Percentiles rank a stretch among this genome's conserved stretches.
Conservation (phyloP, 1,140 invertebrate species). For the Bradysia coprophila region DNA sequence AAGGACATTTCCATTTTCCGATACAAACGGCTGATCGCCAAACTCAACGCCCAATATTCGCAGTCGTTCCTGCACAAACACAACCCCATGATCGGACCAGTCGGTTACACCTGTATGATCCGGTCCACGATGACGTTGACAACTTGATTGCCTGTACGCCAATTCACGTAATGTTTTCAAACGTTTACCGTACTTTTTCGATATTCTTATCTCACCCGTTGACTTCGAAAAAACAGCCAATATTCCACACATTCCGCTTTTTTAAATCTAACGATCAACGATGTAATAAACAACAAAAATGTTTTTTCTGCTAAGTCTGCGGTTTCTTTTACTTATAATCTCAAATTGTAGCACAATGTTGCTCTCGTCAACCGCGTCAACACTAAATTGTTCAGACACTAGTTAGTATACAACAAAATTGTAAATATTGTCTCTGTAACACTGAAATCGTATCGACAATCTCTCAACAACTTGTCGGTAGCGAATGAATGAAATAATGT, state of each 20-base stretch:
- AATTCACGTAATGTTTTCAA: conserved; percentile 15
- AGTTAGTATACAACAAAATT: no score
- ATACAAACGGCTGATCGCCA: conserved; percentile 19
- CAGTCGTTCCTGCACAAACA: conserved; percentile 18
- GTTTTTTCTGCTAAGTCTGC: no score
- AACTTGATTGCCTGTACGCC: conserved; percentile 18
- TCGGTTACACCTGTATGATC: conserved; percentile 19
- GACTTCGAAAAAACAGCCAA: conserved; percentile 20
- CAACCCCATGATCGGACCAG: conserved; percentile 15
- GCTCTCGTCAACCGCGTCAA: no score
- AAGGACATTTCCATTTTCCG: conserved; percentile 12
- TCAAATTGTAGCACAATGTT: no score
- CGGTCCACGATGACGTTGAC: conserved; percentile 21
- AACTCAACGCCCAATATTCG: conserved; percentile 14
- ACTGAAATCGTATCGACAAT: no score
- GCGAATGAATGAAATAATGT: no score
- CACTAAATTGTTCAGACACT: no score
- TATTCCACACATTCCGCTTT: conserved; percentile 24
- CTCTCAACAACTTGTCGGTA: no score
- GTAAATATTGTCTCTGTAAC: no score
- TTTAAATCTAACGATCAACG: no score
- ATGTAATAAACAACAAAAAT: no score
- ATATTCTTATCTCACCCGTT: conserved; percentile 9
- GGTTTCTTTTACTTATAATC: no score
- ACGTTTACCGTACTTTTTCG: conserved; percentile 7